phyloP scores from a whole-genome alignment of 2,113 vertebrate genomes.

The Nymphicus hollandicus region DNA sequence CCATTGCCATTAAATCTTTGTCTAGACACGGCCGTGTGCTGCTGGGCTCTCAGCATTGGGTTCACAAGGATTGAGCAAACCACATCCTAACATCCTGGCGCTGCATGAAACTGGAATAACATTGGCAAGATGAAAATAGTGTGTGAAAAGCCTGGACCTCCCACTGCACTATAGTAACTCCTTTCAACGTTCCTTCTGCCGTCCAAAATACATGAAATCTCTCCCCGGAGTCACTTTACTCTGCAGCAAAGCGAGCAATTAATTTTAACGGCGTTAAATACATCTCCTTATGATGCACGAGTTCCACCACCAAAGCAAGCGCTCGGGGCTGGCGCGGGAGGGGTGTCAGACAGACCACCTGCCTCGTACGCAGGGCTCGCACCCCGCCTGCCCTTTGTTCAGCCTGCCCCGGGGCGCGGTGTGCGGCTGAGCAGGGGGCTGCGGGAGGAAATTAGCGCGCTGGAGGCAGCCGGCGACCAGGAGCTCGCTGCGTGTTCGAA shows the following conservation, averaged over 20 bases:
- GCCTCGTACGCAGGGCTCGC: background rate
- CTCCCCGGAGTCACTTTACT: background rate
- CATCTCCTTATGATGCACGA: background rate
- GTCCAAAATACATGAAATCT: background rate
- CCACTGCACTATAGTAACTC: background rate
- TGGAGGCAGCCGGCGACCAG: background rate
- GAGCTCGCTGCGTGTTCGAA: fast-evolving
- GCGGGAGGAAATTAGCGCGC: background rate
- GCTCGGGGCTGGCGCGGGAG: background rate
- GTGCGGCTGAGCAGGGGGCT: background rate
- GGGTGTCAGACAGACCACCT: background rate
- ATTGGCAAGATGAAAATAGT: background rate
- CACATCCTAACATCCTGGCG: constrained; percentile 13
- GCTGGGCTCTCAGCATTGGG: background rate
- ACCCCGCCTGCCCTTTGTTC: background rate
- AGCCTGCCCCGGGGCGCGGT: background rate
- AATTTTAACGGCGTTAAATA: background rate
- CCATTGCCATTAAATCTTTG: background rate
- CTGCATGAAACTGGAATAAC: background rate
- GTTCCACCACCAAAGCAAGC: background rate
- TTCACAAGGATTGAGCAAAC: background rate
- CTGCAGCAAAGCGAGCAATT: background rate
- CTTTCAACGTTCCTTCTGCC: background rate
- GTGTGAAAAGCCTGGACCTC: constrained; percentile 24
- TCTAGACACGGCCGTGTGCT: constrained; percentile 1